Base-by-base conservation (phyloP, 2,888 invertebrate genomes). In the Standfussiana lucernea region DNA sequence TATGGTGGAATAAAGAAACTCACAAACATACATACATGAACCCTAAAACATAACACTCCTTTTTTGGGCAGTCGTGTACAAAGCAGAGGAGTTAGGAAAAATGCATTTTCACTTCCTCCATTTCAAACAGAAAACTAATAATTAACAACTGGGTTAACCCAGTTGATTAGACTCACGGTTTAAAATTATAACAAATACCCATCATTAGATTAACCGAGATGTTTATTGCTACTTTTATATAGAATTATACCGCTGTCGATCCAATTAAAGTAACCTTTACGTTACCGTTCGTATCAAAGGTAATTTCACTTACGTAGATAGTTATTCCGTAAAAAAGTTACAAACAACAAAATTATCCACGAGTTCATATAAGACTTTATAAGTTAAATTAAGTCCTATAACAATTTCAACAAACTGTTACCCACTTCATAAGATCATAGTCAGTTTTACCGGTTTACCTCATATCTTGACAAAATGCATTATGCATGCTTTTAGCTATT, bases 401-500 rank as follows among this genome's bases (percentile, higher is more conserved):
- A 80, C 40, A 32, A 50, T 74, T 82, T 47, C 15, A 37, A 40
- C 50, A 59, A 42, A 69, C 24, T 42, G 68, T 28, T 47, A 68
- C n/a, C 37, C 4, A 59, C 35, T 75, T 82, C 77, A 77, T 66
- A 47, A n/a, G 13, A 53, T 18, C 53, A 56, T 62, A 18, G 15
- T 50, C 8, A 10, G 13, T 56, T 37, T 18, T 37, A 37, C 70
- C 35, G 15, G 64, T 77, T 53, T 47, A 32, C 42, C 28, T 40
- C 66, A 50, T 59, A 82, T 68, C 62, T 71, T 65, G 45, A 47
- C 35, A 42, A 65, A 65, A 67, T 74, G 45, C 70, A 80, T 72
- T 56, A 77, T 72, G 64, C 74, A 82, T 72, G 53, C 59, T 62
- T 59, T 47, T 11, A 56, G 42, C 59, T 59, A 37, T 75, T 66